Conservation (phyloP, 2,888 invertebrate species). For the Fragum whitleyi region DNA sequence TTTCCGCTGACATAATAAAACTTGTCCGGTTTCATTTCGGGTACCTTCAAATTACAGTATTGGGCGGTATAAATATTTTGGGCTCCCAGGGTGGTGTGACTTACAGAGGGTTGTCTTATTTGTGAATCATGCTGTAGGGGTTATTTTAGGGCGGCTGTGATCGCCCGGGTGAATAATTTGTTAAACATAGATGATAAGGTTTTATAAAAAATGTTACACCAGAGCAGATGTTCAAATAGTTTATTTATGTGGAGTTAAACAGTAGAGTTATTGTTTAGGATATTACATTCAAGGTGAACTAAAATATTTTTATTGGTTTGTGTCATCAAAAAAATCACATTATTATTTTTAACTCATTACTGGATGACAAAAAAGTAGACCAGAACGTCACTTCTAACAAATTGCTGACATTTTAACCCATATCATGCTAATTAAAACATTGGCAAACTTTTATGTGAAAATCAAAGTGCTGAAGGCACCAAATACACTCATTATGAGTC, state of each 20-base stretch:
- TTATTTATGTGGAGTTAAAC: conserved; percentile 8
- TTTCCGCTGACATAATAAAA: not conserved
- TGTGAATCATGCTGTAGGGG: conserved; percentile 12
- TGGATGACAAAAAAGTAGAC: no score
- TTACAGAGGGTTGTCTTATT: not conserved
- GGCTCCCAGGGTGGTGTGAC: not conserved
- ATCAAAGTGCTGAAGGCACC: no score
- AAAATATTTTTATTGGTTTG: conserved; percentile 1
- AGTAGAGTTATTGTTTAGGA: conserved; percentile 1
- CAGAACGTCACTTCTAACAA: no score
- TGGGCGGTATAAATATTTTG: not conserved
- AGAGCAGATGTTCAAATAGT: conserved; percentile 15
- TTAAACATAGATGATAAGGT: conserved; percentile 17
- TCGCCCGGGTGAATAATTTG: conserved; percentile 18
- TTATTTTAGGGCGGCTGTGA: conserved; percentile 9
- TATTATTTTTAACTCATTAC: no score
- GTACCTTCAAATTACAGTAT: not conserved
- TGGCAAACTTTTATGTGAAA: no score
- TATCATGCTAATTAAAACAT: no score
- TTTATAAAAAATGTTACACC: not conserved
- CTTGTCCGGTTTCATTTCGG: not conserved
- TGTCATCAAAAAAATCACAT: not conserved
- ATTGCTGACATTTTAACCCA: no score
- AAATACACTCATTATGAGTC: no score
- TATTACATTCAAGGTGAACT: conserved; percentile 2